Evolutionary conservation across 2,113 vertebrate genomes (phyloP).

Genomic region (Gopherus evgoodei): DNA sequence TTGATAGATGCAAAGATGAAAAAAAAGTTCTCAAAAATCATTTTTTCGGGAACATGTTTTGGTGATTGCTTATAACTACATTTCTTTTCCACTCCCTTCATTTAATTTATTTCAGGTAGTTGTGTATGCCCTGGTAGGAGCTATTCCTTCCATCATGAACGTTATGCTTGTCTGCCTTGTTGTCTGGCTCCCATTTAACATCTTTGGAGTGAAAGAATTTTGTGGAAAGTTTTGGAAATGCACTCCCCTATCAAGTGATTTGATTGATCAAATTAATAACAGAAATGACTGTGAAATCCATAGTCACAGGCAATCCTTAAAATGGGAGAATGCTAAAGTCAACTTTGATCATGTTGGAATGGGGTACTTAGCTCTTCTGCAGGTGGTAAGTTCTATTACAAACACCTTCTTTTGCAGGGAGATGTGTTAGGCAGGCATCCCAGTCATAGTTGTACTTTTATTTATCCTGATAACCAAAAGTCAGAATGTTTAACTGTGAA

Average conservation of each 20-base stretch:
- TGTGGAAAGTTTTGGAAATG: conserved; percentile 74
- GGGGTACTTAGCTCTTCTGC: conserved; percentile 82
- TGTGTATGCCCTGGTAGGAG: conserved; percentile 79
- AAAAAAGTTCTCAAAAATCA: background rate
- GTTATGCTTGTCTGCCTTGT: conserved; percentile 83
- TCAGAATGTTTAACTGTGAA: background rate
- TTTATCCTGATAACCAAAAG: background rate
- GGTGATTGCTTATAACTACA: background rate
- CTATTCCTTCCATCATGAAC: conserved; percentile 81
- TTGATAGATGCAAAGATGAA: background rate
- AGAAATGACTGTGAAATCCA: rapidly evolving
- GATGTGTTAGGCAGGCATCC: background rate
- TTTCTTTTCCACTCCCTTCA: background rate
- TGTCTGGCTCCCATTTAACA: conserved; percentile 85
- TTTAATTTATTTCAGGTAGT: conserved; percentile 74
- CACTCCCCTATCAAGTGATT: background rate
- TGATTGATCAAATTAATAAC: rapidly evolving
- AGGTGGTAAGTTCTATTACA: conserved; percentile 77
- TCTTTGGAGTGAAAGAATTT: conserved; percentile 76
- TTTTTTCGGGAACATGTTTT: background rate
- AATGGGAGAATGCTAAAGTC: conserved; percentile 53
- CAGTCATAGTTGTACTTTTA: rapidly evolving
- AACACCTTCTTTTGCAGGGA: background rate
- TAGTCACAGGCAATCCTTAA: background rate
- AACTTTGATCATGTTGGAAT: conserved; percentile 80